A percentile compares a stretch with the other conserved stretches of the same genome.
Conservation (phyloP, 1,140 invertebrate species). For the Zaprionus africanus region DNA sequence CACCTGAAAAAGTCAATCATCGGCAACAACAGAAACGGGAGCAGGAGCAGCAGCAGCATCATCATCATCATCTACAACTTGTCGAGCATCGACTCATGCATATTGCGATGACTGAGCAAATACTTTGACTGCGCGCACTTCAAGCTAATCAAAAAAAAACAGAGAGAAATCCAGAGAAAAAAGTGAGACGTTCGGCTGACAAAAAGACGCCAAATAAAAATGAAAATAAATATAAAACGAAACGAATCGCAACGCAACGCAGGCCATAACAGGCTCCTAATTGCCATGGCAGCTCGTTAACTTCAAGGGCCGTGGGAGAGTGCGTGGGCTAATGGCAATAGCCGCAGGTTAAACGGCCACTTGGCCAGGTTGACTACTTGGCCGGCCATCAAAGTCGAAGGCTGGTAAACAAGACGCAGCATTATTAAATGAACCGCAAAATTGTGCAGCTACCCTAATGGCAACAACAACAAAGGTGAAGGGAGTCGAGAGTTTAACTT, state of each 20-base stretch:
- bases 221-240: constrained; percentile 13
- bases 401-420: constrained; percentile 75
- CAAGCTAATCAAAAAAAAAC: constrained; percentile 49
- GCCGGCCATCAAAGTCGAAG: constrained; percentile 39
- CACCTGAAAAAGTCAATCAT: constrained; percentile 47
- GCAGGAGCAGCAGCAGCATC: constrained; percentile 1
- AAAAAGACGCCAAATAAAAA: constrained; percentile 3
- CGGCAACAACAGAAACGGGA: constrained; percentile 13
- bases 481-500: neutral
- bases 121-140: constrained; percentile 37
- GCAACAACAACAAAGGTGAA: neutral
- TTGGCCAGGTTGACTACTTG: constrained; percentile 20
- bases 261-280: constrained; percentile 36
- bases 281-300: constrained; percentile 80
- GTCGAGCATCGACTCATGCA: constrained; percentile 39
- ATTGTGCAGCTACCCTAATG: constrained; percentile 70
- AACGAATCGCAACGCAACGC: constrained; percentile 2
- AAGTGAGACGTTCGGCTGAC: neutral
- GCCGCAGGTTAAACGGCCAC: constrained; percentile 58
- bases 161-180: constrained; percentile 33
- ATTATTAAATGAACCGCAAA: constrained; percentile 82
- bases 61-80: constrained; percentile 22
- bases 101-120: constrained; percentile 47
- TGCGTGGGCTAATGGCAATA: constrained; percentile 65
- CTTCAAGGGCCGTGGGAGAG: constrained; percentile 35